Base-by-base conservation (phyloP, 2,797 vertebrate species). In the Syncerus caffer region DNA sequence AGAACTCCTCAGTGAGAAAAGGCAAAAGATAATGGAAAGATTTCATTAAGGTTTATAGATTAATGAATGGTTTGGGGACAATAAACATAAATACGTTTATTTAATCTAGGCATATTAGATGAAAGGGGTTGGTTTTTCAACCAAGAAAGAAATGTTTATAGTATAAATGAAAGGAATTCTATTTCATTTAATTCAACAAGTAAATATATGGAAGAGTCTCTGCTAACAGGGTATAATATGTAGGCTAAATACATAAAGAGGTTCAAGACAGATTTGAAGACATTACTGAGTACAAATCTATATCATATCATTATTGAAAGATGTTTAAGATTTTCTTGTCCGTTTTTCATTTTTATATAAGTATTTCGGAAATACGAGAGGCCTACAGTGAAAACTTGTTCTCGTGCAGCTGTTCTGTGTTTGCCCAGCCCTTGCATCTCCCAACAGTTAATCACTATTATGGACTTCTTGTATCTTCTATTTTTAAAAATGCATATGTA, bases 281-380 rank as follows among this genome's bases (percentile, higher is more conserved):
- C 87, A 83, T 53, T 93, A 71, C 23, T 60, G 47, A 94, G 50
- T 11, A 17, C 3, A 90, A 71, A 85, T 82, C 7, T 4, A 25
- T 23, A 78, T 71, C n/a, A 51, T 3, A 95, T 85, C 80, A 93
- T 79, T 57, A 62, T 57, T 31, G 31, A 96, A 93, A 55, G 14
- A 3, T 58, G 4, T 74, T 92, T 78, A 62, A 67, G 67, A 80
- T 58, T 83, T 87, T 55, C 17, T 31, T 27, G 34, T 16, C 62
- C 10, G 14, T 58, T 84, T n/a, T 85, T 62, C 2, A 58, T 34
- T 79, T 88, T 29, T 25, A 38, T 96, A 92, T 31, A 55, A 85
- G 58, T 92, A 60, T 92, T 92, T 96, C 85, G 78, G 82, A 82
- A 87, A 96, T 90, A 25, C 38, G 19, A 67, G 84, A 93, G 53